Evolutionary conservation across 2,888 invertebrate species (phyloP).

Genomic region (Tiliacea citrago): DNA sequence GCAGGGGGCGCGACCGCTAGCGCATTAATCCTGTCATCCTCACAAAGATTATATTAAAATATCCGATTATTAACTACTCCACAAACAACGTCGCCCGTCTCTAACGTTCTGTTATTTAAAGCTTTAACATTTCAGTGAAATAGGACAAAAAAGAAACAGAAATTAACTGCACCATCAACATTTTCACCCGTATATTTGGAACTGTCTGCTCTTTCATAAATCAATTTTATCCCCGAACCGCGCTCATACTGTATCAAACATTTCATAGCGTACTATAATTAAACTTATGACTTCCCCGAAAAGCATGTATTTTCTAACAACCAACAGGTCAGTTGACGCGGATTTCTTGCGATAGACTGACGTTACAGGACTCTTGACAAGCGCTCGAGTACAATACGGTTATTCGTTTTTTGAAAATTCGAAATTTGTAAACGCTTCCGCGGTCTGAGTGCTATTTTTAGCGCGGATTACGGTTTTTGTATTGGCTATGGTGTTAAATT

Average conservation of each 20-base stretch:
- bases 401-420: slow-evolving; percentile 49
- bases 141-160: slow-evolving; percentile 18
- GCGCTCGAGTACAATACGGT: slow-evolving; percentile 81
- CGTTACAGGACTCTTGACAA: slow-evolving; percentile 81
- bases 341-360: slow-evolving; percentile 79
- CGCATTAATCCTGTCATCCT: not conserved
- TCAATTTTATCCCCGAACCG: slow-evolving; percentile 65
- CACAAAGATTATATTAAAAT: slow-evolving; percentile 1
- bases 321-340: slow-evolving; percentile 81
- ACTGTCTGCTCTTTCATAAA: slow-evolving; percentile 44
- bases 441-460: slow-evolving; percentile 40
- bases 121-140: slow-evolving; percentile 24
- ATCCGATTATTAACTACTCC: slow-evolving; percentile 11
- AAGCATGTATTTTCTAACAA: slow-evolving; percentile 80
- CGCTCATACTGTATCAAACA: slow-evolving; percentile 69
- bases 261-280: slow-evolving; percentile 81
- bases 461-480: slow-evolving; percentile 45
- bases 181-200: slow-evolving; percentile 38
- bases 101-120: slow-evolving; percentile 25
- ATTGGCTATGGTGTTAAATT: slow-evolving; percentile 45
- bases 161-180: slow-evolving; percentile 44
- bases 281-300: slow-evolving; percentile 83
- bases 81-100: slow-evolving; percentile 6
- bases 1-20: not conserved
- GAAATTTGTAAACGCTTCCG: slow-evolving; percentile 36